These are phyloP conservation scores for Parnassius orleans DNA, from an alignment of 2,888 invertebrate genomes.

Conservation along the genomic window DNA sequence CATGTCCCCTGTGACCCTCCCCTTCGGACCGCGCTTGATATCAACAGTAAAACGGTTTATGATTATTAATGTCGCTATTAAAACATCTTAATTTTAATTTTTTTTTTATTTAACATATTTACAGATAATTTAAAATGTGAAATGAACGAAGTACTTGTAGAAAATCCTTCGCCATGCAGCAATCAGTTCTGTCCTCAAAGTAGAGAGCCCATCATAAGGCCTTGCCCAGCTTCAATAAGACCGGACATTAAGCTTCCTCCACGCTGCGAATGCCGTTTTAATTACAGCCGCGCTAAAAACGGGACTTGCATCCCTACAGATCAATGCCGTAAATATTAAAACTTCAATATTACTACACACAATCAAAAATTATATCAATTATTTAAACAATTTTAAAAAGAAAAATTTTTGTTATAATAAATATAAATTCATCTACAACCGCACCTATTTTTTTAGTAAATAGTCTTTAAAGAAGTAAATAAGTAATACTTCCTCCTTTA, in stretches of 20 bases:
- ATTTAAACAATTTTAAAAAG: too few species aligned
- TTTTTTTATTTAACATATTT: too few species aligned
- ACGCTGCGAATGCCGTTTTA: conserved; percentile 20
- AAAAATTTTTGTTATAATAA: too few species aligned
- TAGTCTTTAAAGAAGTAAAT: neutral
- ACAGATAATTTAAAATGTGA: conserved; percentile 9
- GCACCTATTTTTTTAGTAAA: neutral
- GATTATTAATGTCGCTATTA: too few species aligned
- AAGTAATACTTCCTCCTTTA: too few species aligned
- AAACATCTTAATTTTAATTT: too few species aligned
- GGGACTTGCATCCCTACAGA: conserved; percentile 21
- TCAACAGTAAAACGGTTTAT: too few species aligned
- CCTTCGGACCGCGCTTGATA: too few species aligned
- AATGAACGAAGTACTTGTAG: conserved; percentile 12
- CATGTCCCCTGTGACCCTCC: too few species aligned
- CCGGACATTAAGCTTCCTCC: conserved; percentile 19
- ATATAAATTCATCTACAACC: neutral
- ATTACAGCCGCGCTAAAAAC: conserved; percentile 15
- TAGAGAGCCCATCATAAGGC: neutral
- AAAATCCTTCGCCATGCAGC: conserved; percentile 12
- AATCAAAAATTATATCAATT: neutral
- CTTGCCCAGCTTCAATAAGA: conserved; percentile 2
- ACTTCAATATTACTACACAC: neutral
- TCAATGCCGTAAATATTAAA: conserved; percentile 21
- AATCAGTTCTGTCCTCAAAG: conserved; percentile 10